Evolutionary conservation across 2,888 invertebrate species (phyloP).

Genomic region (Polydesmus complanatus): DNA sequence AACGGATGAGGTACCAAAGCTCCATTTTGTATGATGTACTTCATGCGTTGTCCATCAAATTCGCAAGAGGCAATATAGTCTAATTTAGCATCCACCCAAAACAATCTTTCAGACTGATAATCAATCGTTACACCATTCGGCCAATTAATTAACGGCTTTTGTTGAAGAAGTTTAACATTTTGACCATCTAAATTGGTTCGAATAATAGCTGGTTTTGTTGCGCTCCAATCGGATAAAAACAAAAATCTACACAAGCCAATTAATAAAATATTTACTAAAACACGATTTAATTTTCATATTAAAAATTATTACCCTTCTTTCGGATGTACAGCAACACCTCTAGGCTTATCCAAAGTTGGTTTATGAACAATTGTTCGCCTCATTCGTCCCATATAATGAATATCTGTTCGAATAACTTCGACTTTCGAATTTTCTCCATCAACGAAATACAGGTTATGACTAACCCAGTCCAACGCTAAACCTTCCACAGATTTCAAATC

Average conservation of each 20-base stretch:
- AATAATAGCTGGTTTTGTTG: slow-evolving; percentile 58
- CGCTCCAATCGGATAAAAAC: slow-evolving; percentile 83
- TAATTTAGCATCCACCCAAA: slow-evolving; percentile 72
- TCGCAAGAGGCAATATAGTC: slow-evolving; percentile 67
- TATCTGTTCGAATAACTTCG: slow-evolving; percentile 59
- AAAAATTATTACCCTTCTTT: slow-evolving; percentile 44
- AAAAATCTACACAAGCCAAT: slow-evolving; percentile 34
- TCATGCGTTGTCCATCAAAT: slow-evolving; percentile 51
- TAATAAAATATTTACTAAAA: no score
- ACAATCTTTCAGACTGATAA: slow-evolving; percentile 61
- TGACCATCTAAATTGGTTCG: slow-evolving; percentile 66
- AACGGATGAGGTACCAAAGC: slow-evolving; percentile 53
- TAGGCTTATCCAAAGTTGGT: slow-evolving; percentile 51
- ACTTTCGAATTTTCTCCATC: slow-evolving; percentile 65
- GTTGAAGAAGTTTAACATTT: slow-evolving; percentile 23
- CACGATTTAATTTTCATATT: neutral
- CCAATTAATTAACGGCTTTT: slow-evolving; percentile 54
- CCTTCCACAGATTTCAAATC: slow-evolving; percentile 70
- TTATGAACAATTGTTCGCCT: slow-evolving; percentile 57
- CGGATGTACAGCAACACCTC: slow-evolving; percentile 73
- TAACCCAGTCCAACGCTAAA: slow-evolving; percentile 79
- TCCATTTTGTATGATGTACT: slow-evolving; percentile 48
- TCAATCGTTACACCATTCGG: slow-evolving; percentile 79
- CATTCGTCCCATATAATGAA: slow-evolving; percentile 51
- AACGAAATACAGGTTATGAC: slow-evolving; percentile 71